phyloP scores from a whole-genome alignment of 2,888 invertebrate species.

The Tipula vernalis region DNA sequence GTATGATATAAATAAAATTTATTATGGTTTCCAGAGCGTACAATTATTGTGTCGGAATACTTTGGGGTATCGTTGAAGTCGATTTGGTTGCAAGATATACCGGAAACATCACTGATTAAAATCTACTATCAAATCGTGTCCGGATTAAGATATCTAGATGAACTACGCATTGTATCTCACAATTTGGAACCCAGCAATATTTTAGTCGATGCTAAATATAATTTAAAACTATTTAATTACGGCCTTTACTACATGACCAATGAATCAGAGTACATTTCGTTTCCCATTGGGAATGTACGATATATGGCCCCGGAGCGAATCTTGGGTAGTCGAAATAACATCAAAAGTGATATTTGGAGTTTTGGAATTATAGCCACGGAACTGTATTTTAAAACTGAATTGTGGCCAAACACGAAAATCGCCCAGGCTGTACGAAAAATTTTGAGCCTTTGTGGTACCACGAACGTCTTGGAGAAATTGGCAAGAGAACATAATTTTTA shows the following conservation, averaged over 20 bases:
- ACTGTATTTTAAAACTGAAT: slow-evolving; percentile 50
- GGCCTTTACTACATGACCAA: slow-evolving; percentile 90
- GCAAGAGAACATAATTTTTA: slow-evolving; percentile 65
- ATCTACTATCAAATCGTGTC: slow-evolving; percentile 61
- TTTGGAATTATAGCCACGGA: slow-evolving; percentile 83
- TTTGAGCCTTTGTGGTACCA: slow-evolving; percentile 40
- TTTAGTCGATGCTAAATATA: slow-evolving; percentile 53
- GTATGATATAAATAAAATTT: background rate
- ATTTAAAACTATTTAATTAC: slow-evolving; percentile 81
- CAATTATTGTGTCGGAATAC: slow-evolving; percentile 71
- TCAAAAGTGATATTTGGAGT: slow-evolving; percentile 87
- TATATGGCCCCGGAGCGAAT: slow-evolving; percentile 77
- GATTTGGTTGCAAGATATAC: slow-evolving; percentile 34
- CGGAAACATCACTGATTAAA: slow-evolving; percentile 34
- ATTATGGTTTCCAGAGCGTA: slow-evolving; percentile 48
- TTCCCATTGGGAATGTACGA: slow-evolving; percentile 74
- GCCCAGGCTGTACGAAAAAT: slow-evolving; percentile 60
- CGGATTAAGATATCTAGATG: slow-evolving; percentile 61
- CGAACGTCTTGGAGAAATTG: slow-evolving; percentile 50
- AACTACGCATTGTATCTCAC: slow-evolving; percentile 60
- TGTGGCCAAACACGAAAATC: slow-evolving; percentile 65
- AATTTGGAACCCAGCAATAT: slow-evolving; percentile 76
- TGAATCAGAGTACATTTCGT: slow-evolving; percentile 72
- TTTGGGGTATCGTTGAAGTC: slow-evolving; percentile 50
- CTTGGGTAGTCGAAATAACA: slow-evolving; percentile 48